Evolutionary conservation across 2,888 invertebrate species (phyloP), one percentile per base, ranked within the genome.

Genomic region (Cosmorhoe ocellata): DNA sequence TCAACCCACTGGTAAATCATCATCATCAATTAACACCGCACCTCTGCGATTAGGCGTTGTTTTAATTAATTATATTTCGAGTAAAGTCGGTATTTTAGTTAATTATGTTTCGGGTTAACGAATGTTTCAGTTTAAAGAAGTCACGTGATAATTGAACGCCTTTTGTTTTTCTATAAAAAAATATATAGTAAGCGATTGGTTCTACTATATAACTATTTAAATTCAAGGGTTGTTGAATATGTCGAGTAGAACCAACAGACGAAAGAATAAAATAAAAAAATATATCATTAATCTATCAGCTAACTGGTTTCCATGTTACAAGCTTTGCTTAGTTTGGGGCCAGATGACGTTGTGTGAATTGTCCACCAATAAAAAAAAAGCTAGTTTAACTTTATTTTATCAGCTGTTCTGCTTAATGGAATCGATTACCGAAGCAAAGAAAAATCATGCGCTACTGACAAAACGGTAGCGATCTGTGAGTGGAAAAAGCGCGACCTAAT

Each of bases 401-500:
- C 24, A 28, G 10, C 7, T 10, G 38, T 30, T 13, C 11, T 9
- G 9, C n/a, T 31, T 22, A 22, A 30, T 2, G 18, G 34, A 6
- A 33, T 39, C 40, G 47, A 47, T 47, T 38, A 51, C 32, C 10
- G 33, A 27, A 30, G 48, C 48, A 48, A 53, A 48, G 47, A 66
- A 73, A 74, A 76, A 75, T 68, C 71, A 67, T 59, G 58, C 58
- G 79, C 79, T 78, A 78, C 81, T 85, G 84, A 86, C 81, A 84
- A 84, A 84, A 80, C 75, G 76, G 70, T 66, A 61, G 76, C 75
- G 78, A 88, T 84, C 83, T 78, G 86, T 81, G 75, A 85, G 80
- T 81, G 79, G 80, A 86, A 88, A 89, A 89, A 88, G 80, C 84
- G 79, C 81, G 76, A 80, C 87, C 89, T 90, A 89, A 90, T 88